phyloP scores from a whole-genome alignment of 2,888 invertebrate species.

The Platypus cylindrus region DNA sequence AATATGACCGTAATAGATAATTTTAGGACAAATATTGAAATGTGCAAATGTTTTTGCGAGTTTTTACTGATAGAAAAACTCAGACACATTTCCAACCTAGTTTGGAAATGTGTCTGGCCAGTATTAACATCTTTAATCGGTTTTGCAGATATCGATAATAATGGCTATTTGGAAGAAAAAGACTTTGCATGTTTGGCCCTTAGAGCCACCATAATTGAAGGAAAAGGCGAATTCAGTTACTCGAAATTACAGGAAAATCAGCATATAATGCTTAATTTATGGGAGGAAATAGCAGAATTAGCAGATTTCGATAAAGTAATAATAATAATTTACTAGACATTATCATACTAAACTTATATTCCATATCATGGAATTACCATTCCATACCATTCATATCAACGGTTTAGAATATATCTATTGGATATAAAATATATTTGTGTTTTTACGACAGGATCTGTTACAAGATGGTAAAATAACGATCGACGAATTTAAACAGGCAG shows the following conservation, averaged over 20 bases:
- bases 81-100: too few species aligned
- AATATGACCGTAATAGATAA: too few species aligned
- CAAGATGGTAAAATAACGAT: slow-evolving; percentile 73
- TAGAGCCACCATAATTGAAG: slow-evolving; percentile 68
- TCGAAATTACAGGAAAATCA: slow-evolving; percentile 63
- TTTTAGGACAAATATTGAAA: too few species aligned
- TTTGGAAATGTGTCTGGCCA: too few species aligned
- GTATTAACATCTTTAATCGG: too few species aligned
- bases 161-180: slow-evolving; percentile 68
- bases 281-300: slow-evolving; percentile 76
- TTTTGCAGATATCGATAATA: slow-evolving; percentile 69
- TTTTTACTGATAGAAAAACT: too few species aligned
- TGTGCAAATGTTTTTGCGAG: too few species aligned
- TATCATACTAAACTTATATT: not conserved
- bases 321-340: not conserved
- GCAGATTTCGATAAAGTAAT: slow-evolving; percentile 76
- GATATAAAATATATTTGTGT: too few species aligned
- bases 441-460: slow-evolving; percentile 30
- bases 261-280: slow-evolving; percentile 69
- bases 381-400: too few species aligned
- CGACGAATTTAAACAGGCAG: slow-evolving; percentile 70
- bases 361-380: too few species aligned
- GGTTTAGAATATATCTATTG: too few species aligned
- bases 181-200: slow-evolving; percentile 76
- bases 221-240: slow-evolving; percentile 67